Evolutionary conservation across 2,888 invertebrate species (phyloP), one percentile per base, ranked within the genome.

Genomic region (Anagyrus pseudococci): DNA sequence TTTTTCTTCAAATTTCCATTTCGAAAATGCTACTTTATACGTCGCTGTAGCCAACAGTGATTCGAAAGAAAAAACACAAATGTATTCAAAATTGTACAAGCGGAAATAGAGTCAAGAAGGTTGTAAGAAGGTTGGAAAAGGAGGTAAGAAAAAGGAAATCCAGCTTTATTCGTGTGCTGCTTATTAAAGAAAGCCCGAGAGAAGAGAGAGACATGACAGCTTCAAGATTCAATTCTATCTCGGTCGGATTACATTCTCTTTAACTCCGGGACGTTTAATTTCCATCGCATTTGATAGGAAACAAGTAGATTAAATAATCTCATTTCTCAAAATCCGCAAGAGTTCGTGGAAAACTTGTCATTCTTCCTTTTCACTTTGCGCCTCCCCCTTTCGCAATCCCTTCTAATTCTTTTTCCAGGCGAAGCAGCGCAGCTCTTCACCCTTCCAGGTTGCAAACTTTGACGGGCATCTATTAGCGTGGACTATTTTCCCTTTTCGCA

Each of bases 281-380:
- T 72, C 64, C 69, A 70, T 69, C 65, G 68, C 63, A 69, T 72
- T 69, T 72, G 67, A 70, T 71, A 70, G 64, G 68, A 71, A 73
- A 75, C 73, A 73, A 72, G 68, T 64, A 67, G 71, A 75, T 75
- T 72, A 69, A 72, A 69, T 71, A 71, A 73, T 73, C 72, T 71
- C 64, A 63, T 73, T 75, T 70, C 62, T 66, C 23, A 64, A 60
- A 67, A 66, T 71, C 66, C 59, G 64, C 67, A 62, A 67, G 63
- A 33, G 41, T 29, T 10, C 29, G 10, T 10, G 6, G 6, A 29
- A 10, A 10, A 29, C 10, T 29, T 29, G 29, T 10, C 29, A 7
- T 29, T 29, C 10, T 29, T 29, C 29, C 10, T 10, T 29, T 10
- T 29, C 29, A 7, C 29, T 29, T 10, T 29, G 6, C 10, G 6